Evolutionary conservation across 2,888 invertebrate genomes (phyloP), one percentile per base, ranked within the genome.

Genomic region (Dryadula phaetusa): DNA sequence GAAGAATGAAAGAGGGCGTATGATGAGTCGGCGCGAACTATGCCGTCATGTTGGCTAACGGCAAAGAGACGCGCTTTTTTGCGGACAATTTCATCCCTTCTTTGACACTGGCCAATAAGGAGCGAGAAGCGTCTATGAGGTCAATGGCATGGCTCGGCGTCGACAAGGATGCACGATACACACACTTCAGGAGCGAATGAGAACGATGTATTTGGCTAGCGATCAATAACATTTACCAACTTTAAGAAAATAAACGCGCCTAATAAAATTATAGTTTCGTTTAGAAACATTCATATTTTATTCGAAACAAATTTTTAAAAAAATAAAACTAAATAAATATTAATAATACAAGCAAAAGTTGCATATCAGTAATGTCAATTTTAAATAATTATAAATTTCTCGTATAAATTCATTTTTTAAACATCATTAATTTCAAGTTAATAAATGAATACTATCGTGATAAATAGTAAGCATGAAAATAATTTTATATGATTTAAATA

Each of bases 1-100:
- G 92, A 93, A 92, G 93, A 85, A 87, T 72, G 88, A 83, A 79
- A 77, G 85, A 84, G 85, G 84, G 77, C 84, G 72, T 72, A 68
- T 66, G 74, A 72, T 76, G 78, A 78, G 77, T 77, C 76, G 76
- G 78, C 77, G 78, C 78, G 77, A 75, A 76, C 74, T 64, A 58
- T 52, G 71, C 67, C 63, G 54, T 44, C 58, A 76, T 74, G 78
- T 78, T 78, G 78, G 77, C 71, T 67, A 62, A 32, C 34, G 46
- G 66, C 70, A 72, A 61, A 74, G 62, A 66, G 75, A 78, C 75
- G 75, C 76, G 74, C 70, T 73, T 75, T 77, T 76, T 76, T 74
- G 77, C 73, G 68, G 70, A 69, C 73, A 65, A 74, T 74, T 70
- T 47, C 56, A 77, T 76, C 79, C 78, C 80, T 77, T 75, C 83